These are phyloP conservation scores for Pachymerium ferrugineum DNA, from an alignment of 2,888 invertebrate species.

Conservation along the genomic window DNA sequence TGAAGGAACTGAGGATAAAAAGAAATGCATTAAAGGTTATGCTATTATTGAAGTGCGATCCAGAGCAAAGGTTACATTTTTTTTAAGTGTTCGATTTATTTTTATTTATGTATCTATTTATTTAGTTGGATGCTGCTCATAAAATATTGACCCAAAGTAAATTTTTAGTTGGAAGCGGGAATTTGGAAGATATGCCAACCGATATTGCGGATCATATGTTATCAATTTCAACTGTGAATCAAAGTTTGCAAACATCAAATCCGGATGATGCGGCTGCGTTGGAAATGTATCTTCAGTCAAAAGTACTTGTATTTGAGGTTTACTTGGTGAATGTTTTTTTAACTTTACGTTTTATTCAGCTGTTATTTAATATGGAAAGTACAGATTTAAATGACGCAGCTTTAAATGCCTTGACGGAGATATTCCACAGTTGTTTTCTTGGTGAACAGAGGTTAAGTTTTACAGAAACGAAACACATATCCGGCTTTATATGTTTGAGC, in stretches of 20 bases:
- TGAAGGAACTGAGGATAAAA: neutral
- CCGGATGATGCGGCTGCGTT: constrained; percentile 42
- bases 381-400: constrained; percentile 41
- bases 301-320: constrained; percentile 38
- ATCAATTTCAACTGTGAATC: constrained; percentile 43
- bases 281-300: constrained; percentile 43
- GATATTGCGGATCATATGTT: constrained; percentile 41
- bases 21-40: constrained; percentile 41
- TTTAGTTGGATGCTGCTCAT: constrained; percentile 44
- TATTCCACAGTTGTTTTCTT: constrained; percentile 47
- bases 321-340: neutral
- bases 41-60: constrained; percentile 43
- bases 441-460: constrained; percentile 43
- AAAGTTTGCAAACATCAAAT: constrained; percentile 41
- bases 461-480: constrained; percentile 41
- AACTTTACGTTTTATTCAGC: neutral
- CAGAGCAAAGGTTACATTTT: constrained; percentile 36
- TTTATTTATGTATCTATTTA: neutral
- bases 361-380: neutral
- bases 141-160: constrained; percentile 43
- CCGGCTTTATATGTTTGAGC: constrained; percentile 45
- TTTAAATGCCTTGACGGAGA: constrained; percentile 44
- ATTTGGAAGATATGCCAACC: constrained; percentile 40
- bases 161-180: constrained; percentile 39
- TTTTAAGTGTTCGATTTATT: neutral